Evolutionary conservation across 1,140 invertebrate species (phyloP).

Genomic region (Rhagoletis pomonella): DNA sequence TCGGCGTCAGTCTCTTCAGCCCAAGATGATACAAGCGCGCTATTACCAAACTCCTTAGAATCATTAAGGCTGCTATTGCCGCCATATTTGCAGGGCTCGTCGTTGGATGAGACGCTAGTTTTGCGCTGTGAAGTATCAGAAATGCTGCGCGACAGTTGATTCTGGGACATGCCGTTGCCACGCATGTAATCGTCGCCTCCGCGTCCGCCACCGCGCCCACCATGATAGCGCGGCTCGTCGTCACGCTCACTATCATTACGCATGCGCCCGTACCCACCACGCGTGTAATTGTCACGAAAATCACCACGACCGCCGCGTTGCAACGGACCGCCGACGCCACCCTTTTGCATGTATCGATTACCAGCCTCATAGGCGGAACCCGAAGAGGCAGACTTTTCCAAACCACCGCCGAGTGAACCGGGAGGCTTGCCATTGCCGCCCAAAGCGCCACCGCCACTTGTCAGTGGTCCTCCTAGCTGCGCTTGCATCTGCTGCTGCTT

Average conservation of each 20-base stretch:
- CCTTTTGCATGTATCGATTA: conserved; percentile 70
- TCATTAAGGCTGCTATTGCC: conserved; percentile 39
- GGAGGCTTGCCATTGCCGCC: conserved; percentile 58
- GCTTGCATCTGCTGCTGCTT: conserved; percentile 79
- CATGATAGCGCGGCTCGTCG: conserved; percentile 60
- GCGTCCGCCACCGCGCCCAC: conserved; percentile 58
- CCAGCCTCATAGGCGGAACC: conserved; percentile 68
- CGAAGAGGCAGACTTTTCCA: conserved; percentile 74
- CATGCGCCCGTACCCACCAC: conserved; percentile 65
- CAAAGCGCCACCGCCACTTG: conserved; percentile 66
- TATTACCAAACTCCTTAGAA: conserved; percentile 55
- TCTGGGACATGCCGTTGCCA: conserved; percentile 59
- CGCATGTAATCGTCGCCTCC: conserved; percentile 63
- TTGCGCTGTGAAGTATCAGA: conserved; percentile 73
- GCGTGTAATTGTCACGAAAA: conserved; percentile 65
- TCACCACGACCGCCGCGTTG: conserved; percentile 58
- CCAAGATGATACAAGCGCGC: conserved; percentile 64
- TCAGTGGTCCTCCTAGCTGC: conserved; percentile 59
- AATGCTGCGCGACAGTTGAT: conserved; percentile 68
- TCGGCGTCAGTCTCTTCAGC: conserved; percentile 72
- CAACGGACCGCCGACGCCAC: conserved; percentile 54
- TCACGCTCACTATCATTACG: conserved; percentile 69
- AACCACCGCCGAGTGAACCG: conserved; percentile 65
- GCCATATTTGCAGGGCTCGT: conserved; percentile 61
- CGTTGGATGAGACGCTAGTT: conserved; percentile 70